These are phyloP conservation scores for Oithona nana DNA, from an alignment of 2,888 invertebrate genomes.

Conservation along the genomic window DNA sequence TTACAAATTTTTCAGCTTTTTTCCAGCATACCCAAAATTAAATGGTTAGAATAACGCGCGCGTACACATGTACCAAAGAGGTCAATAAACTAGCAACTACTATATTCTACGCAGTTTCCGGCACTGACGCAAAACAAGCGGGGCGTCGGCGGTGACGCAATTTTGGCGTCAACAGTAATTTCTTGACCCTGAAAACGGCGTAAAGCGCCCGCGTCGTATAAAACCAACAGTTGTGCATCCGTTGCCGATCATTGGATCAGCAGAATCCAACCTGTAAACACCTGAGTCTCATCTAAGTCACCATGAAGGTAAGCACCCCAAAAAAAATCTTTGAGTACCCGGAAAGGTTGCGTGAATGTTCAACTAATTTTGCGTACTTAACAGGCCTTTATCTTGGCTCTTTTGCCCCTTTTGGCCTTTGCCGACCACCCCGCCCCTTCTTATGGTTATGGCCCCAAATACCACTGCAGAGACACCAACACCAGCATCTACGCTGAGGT, in stretches of 20 bases:
- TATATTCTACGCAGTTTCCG: not conserved
- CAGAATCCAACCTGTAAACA: not conserved
- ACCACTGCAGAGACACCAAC: slow-evolving; percentile 16
- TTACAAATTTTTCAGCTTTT: too few species aligned
- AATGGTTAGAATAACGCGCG: too few species aligned
- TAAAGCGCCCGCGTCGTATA: not conserved
- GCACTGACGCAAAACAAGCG: not conserved
- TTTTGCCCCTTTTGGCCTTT: slow-evolving; percentile 1
- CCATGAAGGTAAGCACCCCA: not conserved
- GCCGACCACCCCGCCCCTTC: slow-evolving; percentile 1
- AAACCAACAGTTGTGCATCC: not conserved
- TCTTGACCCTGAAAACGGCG: not conserved
- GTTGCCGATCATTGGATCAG: not conserved
- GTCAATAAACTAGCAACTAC: not conserved
- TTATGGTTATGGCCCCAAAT: slow-evolving; percentile 5
- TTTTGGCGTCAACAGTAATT: not conserved
- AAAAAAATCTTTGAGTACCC: too few species aligned
- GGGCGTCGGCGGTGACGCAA: not conserved
- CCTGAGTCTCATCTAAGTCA: not conserved
- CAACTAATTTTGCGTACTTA: too few species aligned
- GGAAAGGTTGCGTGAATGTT: too few species aligned
- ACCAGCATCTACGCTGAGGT: slow-evolving; percentile 17
- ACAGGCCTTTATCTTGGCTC: slow-evolving; percentile 8
- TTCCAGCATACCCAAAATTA: too few species aligned
- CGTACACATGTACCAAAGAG: too few species aligned